phyloP scores from a whole-genome alignment of 1,140 invertebrate genomes.

The Venturia canescens region DNA sequence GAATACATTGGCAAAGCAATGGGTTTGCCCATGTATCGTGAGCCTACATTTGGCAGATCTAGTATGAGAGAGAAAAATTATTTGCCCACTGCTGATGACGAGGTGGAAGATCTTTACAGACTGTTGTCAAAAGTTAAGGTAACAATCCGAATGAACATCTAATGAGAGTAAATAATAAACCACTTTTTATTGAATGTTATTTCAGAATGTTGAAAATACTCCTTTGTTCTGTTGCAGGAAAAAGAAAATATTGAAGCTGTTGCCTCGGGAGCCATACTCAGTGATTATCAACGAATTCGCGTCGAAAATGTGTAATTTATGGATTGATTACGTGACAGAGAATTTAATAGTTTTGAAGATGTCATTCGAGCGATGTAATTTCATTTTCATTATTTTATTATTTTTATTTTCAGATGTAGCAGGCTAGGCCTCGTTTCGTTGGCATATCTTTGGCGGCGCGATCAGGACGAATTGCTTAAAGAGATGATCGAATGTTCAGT shows the following conservation, averaged over 20 bases:
- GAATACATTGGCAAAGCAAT: slow-evolving; percentile 95
- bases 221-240: slow-evolving; percentile 78
- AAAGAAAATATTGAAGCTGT: slow-evolving; percentile 92
- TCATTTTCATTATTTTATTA: neutral
- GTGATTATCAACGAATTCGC: slow-evolving; percentile 97
- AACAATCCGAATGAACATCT: slow-evolving; percentile 55
- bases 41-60: slow-evolving; percentile 89
- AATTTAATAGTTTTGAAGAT: neutral
- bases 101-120: slow-evolving; percentile 98
- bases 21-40: slow-evolving; percentile 93
- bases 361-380: too few species aligned
- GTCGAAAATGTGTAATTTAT: slow-evolving; percentile 96
- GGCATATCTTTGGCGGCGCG: slow-evolving; percentile 95
- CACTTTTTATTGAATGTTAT: slow-evolving; percentile 3
- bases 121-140: slow-evolving; percentile 92
- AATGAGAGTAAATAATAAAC: neutral
- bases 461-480: slow-evolving; percentile 95
- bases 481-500: slow-evolving; percentile 97
- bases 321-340: slow-evolving; percentile 5
- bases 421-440: slow-evolving; percentile 92
- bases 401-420: slow-evolving; percentile 84
- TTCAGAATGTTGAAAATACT: slow-evolving; percentile 48
- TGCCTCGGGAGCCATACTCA: slow-evolving; percentile 97
- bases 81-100: slow-evolving; percentile 91
- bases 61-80: slow-evolving; percentile 90